phyloP scores from a whole-genome alignment of 2,888 invertebrate species.

The Limenitis camilla region DNA sequence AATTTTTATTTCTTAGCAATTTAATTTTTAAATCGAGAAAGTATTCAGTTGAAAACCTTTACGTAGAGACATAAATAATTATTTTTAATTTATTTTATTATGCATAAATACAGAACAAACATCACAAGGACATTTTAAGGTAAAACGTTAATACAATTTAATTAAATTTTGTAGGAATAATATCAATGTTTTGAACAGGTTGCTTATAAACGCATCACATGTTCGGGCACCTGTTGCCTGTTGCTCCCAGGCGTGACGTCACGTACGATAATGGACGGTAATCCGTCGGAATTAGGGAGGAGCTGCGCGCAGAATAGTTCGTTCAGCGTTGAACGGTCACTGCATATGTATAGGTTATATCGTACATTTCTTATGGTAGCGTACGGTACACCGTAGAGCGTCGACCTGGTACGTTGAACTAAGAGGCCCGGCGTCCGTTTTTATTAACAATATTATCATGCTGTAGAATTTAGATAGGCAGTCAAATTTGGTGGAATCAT shows the following conservation, averaged over 20 bases:
- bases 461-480: constrained; percentile 3
- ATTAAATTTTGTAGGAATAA: no score
- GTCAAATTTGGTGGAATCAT: constrained; percentile 5
- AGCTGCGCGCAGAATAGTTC: constrained; percentile 13
- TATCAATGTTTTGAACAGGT: constrained; percentile 24
- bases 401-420: constrained; percentile 68
- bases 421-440: constrained; percentile 54
- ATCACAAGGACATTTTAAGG: no score
- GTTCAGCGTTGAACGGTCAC: constrained; percentile 29
- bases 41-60: no score
- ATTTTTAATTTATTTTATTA: no score
- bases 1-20: no score
- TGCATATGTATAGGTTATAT: constrained; percentile 52
- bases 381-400: constrained; percentile 66
- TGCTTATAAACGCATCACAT: constrained; percentile 34
- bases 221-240: constrained; percentile 59
- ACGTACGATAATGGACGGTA: constrained; percentile 45
- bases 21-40: no score
- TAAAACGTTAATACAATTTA: no score
- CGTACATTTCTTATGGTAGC: constrained; percentile 62
- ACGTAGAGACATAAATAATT: no score
- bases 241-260: constrained; percentile 62
- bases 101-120: no score
- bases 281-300: constrained; percentile 36
- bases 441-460: constrained; percentile 42